phyloP scores from a whole-genome alignment of 2,113 vertebrate species.

The Hypocryptadius cinnamomeus region DNA sequence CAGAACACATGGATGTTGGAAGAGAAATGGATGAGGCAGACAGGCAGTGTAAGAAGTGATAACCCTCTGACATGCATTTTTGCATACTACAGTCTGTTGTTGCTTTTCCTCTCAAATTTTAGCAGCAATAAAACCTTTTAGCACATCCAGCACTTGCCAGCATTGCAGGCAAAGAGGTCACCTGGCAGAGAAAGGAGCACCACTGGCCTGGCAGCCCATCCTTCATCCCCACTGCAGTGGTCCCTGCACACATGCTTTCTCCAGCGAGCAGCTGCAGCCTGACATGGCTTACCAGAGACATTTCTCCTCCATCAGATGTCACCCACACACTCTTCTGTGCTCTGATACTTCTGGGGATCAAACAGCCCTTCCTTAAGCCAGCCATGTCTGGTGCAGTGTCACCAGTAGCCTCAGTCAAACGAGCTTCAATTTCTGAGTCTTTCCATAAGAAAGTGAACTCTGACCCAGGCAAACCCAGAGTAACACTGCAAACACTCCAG shows the following conservation, averaged over 20 bases:
- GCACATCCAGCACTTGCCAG: neutral
- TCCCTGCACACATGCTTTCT: neutral
- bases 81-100: neutral
- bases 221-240: neutral
- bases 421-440: neutral
- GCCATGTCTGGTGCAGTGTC: neutral
- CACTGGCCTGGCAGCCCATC: neutral
- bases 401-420: neutral
- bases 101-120: neutral
- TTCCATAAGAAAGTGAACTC: neutral
- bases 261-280: neutral
- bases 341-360: neutral
- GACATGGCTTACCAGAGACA: neutral
- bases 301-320: neutral
- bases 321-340: neutral
- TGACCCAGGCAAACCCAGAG: neutral
- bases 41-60: neutral
- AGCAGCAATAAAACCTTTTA: neutral
- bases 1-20: rapidly evolving
- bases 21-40: neutral
- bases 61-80: neutral
- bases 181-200: neutral
- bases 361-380: neutral
- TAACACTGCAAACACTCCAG: neutral
- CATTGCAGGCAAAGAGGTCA: neutral